Evolutionary conservation across 2,797 vertebrate species (phyloP).

Genomic region (Pangasius djambal): DNA sequence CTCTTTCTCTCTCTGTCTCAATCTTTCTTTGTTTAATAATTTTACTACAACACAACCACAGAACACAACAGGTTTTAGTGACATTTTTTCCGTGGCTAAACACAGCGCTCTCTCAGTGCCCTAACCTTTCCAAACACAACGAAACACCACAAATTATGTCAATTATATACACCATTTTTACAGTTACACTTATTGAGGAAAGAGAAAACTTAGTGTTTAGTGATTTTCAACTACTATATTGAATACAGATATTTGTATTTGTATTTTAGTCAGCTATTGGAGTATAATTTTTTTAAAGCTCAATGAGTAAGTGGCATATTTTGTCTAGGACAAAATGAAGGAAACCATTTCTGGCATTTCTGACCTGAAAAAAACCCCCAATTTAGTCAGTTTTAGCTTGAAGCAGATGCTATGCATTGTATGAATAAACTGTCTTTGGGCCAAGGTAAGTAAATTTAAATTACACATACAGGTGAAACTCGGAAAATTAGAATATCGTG

Average conservation of each 20-base stretch:
- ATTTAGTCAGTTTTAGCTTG: background rate
- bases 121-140: background rate
- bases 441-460: background rate
- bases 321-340: background rate
- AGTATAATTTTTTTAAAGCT: background rate
- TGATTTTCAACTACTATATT: background rate
- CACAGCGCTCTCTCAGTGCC: background rate
- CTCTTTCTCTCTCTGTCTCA: background rate
- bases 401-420: background rate
- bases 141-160: background rate
- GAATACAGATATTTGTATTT: background rate
- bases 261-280: background rate
- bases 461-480: too few species aligned
- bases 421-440: background rate
- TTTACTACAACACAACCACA: background rate
- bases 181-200: background rate
- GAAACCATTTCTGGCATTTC: background rate
- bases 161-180: background rate
- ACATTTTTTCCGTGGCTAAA: background rate
- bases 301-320: background rate
- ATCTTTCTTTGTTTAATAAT: background rate
- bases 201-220: background rate
- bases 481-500: too few species aligned
- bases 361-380: background rate
- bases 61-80: background rate